Base-by-base conservation (phyloP, 2,888 invertebrate genomes). In the Cenopis cana region DNA sequence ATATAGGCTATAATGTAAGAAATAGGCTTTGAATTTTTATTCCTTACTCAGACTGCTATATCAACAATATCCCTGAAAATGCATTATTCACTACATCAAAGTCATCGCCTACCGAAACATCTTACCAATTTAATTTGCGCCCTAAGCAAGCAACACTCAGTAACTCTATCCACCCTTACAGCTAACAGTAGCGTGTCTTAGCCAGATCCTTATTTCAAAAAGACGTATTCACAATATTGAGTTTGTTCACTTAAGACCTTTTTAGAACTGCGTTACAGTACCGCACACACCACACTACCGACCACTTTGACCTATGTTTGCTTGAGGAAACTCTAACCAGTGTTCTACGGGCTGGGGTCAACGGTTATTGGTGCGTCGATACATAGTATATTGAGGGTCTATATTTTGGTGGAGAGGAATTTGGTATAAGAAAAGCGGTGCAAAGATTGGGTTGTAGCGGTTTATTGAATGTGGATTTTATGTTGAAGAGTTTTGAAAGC, bases 161-260 rank as follows among this genome's bases (percentile, higher is more conserved):
- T 76, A 75, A 76, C 75, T 75, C 74, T 75, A 77, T 78, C 74
- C 72, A 52, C 62, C 64, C 72, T 74, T 76, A 76, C 73, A 75
- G 74, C 75, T 74, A 75, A 76, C 77, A 77, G 54, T 20, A 41
- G 56, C 46, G 36, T 55, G 66, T 55, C 46, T 61, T 54, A 54
- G 60, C 18, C 5, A 29, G 14, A 17, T 50, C 50, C 12, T 4
- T 12, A 12, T 20, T 20, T 11, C 36, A 55, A 12, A 68, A 49
- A 12, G 17, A 12, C 38, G 12, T 59, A 59, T 18, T 11, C 3
- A 18, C 36, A 0, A 0, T 41, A 14, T 18, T 12, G 14, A 20
- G 1, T 14, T 5, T 8, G 12, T 2, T 18, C 18, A 20, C 20
- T 6, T 41, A 20, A 18, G 57, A 0, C 20, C 24, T 12, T 59